Percentiles rank a stretch among this genome's conserved stretches.
Evolutionary conservation across 2,797 vertebrate genomes (phyloP).

Genomic region (Anguilla anguilla): DNA sequence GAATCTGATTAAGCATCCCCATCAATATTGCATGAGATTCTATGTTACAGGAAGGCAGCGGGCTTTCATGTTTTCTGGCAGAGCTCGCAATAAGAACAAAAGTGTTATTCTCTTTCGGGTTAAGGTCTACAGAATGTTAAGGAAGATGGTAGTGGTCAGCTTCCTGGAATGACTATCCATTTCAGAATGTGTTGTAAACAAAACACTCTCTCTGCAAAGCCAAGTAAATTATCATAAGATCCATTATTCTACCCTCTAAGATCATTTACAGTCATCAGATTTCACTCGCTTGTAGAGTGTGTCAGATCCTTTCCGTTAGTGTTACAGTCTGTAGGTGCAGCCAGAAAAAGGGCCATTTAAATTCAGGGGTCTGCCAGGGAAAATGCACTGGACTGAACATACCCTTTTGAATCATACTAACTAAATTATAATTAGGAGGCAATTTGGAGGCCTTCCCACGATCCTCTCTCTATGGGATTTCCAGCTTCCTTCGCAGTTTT

Average conservation of each 20-base stretch:
- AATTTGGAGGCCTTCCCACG: background rate
- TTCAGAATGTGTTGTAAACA: background rate
- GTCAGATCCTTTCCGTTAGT: background rate
- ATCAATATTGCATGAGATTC: constrained; percentile 21
- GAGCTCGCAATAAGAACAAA: background rate
- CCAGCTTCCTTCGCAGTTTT: background rate
- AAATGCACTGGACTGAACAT: background rate
- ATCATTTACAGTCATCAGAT: background rate
- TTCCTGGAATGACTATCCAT: background rate
- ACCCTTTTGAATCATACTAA: background rate
- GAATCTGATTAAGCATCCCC: constrained; percentile 8
- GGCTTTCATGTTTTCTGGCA: background rate
- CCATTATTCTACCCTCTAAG: background rate
- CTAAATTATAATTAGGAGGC: background rate
- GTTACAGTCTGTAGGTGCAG: background rate
- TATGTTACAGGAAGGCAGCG: constrained; percentile 16
- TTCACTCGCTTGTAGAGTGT: background rate
- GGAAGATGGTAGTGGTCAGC: background rate
- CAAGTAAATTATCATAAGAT: background rate
- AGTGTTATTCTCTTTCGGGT: background rate
- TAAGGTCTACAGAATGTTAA: background rate
- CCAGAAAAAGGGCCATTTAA: background rate
- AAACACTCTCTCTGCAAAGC: background rate
- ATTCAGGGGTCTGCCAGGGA: background rate
- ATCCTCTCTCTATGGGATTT: background rate